These are phyloP conservation scores for Botia almorhae DNA, from an alignment of 2,797 vertebrate genomes.

Conservation along the genomic window DNA sequence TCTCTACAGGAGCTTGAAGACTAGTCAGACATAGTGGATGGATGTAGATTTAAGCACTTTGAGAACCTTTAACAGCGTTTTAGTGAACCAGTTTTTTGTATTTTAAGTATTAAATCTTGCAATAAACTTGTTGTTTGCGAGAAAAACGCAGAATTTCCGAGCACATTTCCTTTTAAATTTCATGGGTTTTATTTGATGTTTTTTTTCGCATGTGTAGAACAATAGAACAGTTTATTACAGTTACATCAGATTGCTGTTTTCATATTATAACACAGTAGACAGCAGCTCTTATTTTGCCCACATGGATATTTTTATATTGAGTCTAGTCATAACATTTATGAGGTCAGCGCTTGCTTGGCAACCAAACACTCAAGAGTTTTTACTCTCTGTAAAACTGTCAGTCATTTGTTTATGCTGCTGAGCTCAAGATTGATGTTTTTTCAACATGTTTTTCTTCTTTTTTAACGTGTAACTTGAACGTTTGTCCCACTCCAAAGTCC, in stretches of 20 bases:
- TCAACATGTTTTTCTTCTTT: background rate
- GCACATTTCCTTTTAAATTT: conserved; percentile 31
- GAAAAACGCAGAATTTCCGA: conserved; percentile 31
- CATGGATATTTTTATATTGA: background rate
- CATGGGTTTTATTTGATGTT: conserved; percentile 48
- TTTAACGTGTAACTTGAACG: no score
- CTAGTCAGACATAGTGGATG: conserved; percentile 7
- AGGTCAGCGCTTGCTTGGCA: conserved; percentile 22
- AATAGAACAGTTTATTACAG: conserved; percentile 55
- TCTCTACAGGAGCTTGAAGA: background rate
- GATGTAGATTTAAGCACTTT: background rate
- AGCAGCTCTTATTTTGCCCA: no score
- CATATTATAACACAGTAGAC: background rate
- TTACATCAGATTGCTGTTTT: background rate
- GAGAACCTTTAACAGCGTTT: conserved; percentile 26
- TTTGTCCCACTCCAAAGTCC: no score
- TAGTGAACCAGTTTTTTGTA: background rate
- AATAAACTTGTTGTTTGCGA: background rate
- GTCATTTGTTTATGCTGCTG: conserved; percentile 1
- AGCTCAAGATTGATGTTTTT: background rate
- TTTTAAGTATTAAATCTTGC: background rate
- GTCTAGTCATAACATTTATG: conserved; percentile 18
- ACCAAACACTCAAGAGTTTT: background rate
- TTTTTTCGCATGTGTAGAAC: conserved; percentile 47
- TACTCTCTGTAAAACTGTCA: conserved; percentile 22